These are phyloP conservation scores for Lophura swinhoii DNA, from an alignment of 2,797 vertebrate species.

Conservation along the genomic window DNA sequence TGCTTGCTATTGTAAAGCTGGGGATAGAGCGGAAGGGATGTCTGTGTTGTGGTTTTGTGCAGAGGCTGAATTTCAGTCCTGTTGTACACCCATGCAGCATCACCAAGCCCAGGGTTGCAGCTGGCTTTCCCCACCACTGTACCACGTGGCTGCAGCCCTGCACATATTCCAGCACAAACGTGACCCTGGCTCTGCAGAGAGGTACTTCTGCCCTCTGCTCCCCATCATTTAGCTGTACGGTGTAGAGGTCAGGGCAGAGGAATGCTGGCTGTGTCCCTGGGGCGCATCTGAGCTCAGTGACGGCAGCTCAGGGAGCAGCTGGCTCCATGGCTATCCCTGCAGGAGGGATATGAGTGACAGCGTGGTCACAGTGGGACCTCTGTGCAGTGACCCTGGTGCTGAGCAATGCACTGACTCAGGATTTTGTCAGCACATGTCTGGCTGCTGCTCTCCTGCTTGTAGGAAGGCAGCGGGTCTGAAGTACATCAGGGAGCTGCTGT, in stretches of 20 bases:
- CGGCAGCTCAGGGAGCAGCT: background rate
- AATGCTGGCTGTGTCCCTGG: fast-evolving
- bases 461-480: background rate
- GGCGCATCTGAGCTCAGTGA: background rate
- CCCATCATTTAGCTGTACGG: background rate
- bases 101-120: no score
- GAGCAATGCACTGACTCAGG: background rate
- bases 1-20: background rate
- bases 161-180: fast-evolving
- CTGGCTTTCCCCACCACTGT: background rate
- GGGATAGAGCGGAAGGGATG: background rate
- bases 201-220: background rate
- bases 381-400: background rate
- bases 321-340: fast-evolving
- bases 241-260: background rate
- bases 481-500: background rate
- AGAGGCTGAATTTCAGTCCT: background rate
- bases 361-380: background rate
- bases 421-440: background rate
- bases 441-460: background rate
- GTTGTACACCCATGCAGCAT: background rate
- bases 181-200: background rate
- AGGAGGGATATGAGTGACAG: background rate
- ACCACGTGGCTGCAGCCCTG: background rate
- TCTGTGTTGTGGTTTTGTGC: background rate